A percentile compares a stretch with the other conserved stretches of the same genome.
phyloP scores from a whole-genome alignment of 23 tunicate genomes.

The Corella eumyota region DNA sequence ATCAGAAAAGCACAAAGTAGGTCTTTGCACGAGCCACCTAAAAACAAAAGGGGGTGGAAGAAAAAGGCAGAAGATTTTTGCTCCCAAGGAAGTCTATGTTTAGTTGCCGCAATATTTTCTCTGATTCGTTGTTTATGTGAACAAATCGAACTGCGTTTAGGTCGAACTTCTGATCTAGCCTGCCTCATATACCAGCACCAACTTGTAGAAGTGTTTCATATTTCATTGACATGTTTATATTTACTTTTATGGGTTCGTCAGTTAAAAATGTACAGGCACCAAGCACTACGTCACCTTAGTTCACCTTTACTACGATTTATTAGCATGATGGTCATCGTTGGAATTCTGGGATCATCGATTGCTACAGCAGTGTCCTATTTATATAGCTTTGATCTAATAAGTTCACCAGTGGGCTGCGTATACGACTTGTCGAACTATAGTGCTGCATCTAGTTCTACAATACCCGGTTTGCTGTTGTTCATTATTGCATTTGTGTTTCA shows the following conservation, averaged over 20 bases:
- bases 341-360: slow-evolving; percentile 17
- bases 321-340: slow-evolving; percentile 23
- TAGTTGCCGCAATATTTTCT: slow-evolving; percentile 16
- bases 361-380: slow-evolving; percentile 25
- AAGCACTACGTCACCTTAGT: slow-evolving; percentile 32
- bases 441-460: slow-evolving; percentile 16
- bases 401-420: slow-evolving; percentile 34
- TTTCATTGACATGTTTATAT: slow-evolving; percentile 20
- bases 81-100: slow-evolving; percentile 26
- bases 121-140: slow-evolving; percentile 28
- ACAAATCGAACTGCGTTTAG: slow-evolving; percentile 32
- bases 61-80: slow-evolving; percentile 8
- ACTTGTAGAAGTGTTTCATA: slow-evolving; percentile 29
- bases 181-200: slow-evolving; percentile 36
- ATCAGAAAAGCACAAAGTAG: neutral
- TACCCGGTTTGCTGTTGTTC: slow-evolving; percentile 33
- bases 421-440: slow-evolving; percentile 18
- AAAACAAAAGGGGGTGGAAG: slow-evolving; percentile 1
- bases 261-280: slow-evolving; percentile 40
- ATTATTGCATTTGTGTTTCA: slow-evolving; percentile 29
- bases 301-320: slow-evolving; percentile 15
- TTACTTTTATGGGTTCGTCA: slow-evolving; percentile 36
- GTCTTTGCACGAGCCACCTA: neutral
- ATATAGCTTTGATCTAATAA: slow-evolving; percentile 14
- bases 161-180: slow-evolving; percentile 17